Evolutionary conservation across 2,797 vertebrate genomes (phyloP), one percentile per base, ranked within the genome.

Genomic region (Crotalus adamanteus): DNA sequence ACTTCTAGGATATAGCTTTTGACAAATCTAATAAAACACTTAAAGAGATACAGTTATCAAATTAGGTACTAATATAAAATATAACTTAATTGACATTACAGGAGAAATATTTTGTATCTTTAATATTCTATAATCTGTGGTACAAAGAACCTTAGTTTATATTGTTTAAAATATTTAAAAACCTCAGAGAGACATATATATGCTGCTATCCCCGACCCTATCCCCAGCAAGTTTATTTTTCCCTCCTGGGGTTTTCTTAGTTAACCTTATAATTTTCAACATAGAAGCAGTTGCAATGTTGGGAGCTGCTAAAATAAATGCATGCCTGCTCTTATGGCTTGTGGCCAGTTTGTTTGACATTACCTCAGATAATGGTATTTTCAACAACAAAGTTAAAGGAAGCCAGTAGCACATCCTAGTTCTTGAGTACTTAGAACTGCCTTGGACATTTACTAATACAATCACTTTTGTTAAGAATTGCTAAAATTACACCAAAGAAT

Each of bases 401-500:
- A 97, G 96, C 93, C 95, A 96, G 95, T 93, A 97, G 96, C 90
- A 96, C 94, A 96, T 96, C 93, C 92, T 96, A 93, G 89, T 96
- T 97, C 96, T 94, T 90, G 91, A 94, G 92, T 92, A 95, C 97
- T 97, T 96, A 96, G 95, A 96, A 94, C 94, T 96, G 93, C 96
- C 95, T 94, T 97, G 96, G 85, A 96, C 95, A 96, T 91, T 91
- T 97, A 94, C 95, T 95, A 95, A 97, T 97, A 94, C 96, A 97
- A 97, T 97, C 97, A 96, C 95, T 97, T 95, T 97, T 96, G 97
- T 96, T 93, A 97, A 96, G 95, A 94, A 96, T 96, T 93, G 96
- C 96, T 97, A 93, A 96, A 97, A 96, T 94, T 95, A 97, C 97
- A 97, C 97, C 97, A 98, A 98, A 98, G 97, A 98, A 97, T 96